phyloP scores from a whole-genome alignment of 2,888 invertebrate genomes.

The Allophyes oxyacanthae region DNA sequence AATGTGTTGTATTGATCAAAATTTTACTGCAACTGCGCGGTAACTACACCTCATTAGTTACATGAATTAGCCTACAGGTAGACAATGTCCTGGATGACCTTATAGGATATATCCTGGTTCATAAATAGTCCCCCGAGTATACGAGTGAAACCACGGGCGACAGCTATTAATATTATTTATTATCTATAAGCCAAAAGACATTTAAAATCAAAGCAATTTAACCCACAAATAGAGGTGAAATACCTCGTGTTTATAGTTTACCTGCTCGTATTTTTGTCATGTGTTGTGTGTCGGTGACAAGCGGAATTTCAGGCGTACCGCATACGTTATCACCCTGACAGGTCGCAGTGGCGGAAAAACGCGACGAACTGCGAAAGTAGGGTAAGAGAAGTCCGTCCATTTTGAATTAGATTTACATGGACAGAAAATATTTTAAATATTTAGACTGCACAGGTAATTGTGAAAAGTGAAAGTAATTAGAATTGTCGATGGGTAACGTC shows the following conservation, averaged over 20 bases:
- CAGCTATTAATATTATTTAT: too few relatives aligned
- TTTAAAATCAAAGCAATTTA: background rate
- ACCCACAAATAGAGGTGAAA: slow-evolving; percentile 6
- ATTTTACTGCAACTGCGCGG: too few relatives aligned
- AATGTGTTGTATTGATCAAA: too few relatives aligned
- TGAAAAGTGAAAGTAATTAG: too few relatives aligned
- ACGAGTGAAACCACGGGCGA: too few relatives aligned
- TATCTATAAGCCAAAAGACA: too few relatives aligned
- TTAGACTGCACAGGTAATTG: slow-evolving; percentile 3
- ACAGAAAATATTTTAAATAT: slow-evolving; percentile 17
- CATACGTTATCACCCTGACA: slow-evolving; percentile 39
- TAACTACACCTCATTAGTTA: too few relatives aligned
- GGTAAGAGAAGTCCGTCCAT: slow-evolving; percentile 23
- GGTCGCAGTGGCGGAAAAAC: slow-evolving; percentile 30
- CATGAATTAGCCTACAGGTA: too few relatives aligned
- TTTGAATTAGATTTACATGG: slow-evolving; percentile 16
- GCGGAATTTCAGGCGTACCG: slow-evolving; percentile 33
- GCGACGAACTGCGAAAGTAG: slow-evolving; percentile 21
- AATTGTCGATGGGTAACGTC: too few relatives aligned
- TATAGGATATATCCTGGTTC: too few relatives aligned
- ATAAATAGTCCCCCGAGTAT: too few relatives aligned
- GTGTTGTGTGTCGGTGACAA: slow-evolving; percentile 29
- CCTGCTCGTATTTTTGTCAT: slow-evolving; percentile 32
- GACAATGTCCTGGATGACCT: too few relatives aligned
- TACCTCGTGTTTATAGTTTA: slow-evolving; percentile 2